Evolutionary conservation across 2,113 vertebrate genomes (phyloP).

Genomic region (Arothron firmamentum): DNA sequence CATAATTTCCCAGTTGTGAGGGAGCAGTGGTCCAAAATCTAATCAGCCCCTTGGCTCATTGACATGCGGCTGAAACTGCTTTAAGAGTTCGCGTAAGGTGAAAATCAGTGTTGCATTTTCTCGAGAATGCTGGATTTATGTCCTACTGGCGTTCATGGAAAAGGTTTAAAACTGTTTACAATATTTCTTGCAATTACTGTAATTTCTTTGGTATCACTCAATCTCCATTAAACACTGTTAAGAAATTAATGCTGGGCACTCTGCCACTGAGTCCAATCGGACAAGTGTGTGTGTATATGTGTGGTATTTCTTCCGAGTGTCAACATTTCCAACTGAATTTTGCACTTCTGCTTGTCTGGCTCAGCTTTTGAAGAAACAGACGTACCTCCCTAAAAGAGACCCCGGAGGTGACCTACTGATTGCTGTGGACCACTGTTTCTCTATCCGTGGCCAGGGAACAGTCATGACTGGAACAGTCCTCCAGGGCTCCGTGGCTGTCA

Average conservation of each 20-base stretch:
- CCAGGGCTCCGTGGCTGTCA: constrained; percentile 87
- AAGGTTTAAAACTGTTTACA: background rate
- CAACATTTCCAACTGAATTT: background rate
- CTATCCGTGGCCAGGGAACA: constrained; percentile 94
- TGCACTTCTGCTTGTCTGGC: background rate
- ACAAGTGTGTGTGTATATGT: no score
- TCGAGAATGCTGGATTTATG: background rate
- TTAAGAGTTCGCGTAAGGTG: background rate
- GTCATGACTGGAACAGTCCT: constrained; percentile 98
- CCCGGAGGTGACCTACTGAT: constrained; percentile 88
- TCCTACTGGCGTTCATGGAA: no score
- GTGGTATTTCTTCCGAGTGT: background rate
- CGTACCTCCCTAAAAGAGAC: constrained; percentile 87
- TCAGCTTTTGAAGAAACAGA: constrained; percentile 89
- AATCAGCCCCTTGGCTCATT: background rate
- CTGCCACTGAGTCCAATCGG: no score
- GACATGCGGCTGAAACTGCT: background rate
- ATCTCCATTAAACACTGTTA: background rate
- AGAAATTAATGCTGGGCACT: no score
- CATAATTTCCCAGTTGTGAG: constrained; percentile 13
- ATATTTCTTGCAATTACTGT: background rate
- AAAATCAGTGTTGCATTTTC: background rate
- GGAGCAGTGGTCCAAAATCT: background rate
- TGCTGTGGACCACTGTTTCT: constrained; percentile 98
- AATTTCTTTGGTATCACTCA: background rate